Conservation (phyloP, 2,888 invertebrate genomes). For the Cordylochernes scorpioides region DNA sequence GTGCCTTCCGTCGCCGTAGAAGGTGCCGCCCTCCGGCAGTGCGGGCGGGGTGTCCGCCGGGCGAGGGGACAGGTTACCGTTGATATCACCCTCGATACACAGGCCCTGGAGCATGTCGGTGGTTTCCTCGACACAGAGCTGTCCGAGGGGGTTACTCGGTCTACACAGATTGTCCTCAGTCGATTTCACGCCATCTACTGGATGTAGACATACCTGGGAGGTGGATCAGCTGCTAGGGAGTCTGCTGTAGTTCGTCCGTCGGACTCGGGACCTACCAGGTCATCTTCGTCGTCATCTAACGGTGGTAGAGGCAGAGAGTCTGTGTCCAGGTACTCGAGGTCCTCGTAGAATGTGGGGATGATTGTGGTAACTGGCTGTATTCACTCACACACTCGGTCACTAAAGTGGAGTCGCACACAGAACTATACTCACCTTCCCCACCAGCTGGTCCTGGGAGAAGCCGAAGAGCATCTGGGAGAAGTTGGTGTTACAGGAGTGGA, state of each 20-base stretch:
- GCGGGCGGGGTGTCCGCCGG: too few relatives aligned
- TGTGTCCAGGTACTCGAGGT: slow-evolving; percentile 29
- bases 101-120: too few relatives aligned
- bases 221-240: slow-evolving; percentile 5
- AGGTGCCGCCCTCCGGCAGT: too few relatives aligned
- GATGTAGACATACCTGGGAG: too few relatives aligned
- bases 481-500: slow-evolving; percentile 38
- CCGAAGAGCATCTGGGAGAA: slow-evolving; percentile 38
- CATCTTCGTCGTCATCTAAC: slow-evolving; percentile 26
- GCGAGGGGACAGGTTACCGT: too few relatives aligned
- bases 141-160: background rate
- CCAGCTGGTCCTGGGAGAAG: slow-evolving; percentile 31
- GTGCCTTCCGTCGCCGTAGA: slow-evolving; percentile 21
- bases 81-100: too few relatives aligned
- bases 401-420: background rate
- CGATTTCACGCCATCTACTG: slow-evolving; percentile 3
- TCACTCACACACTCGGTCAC: slow-evolving; percentile 16
- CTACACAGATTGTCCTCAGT: background rate
- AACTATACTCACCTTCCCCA: slow-evolving; percentile 24
- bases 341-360: slow-evolving; percentile 35
- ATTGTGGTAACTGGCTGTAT: slow-evolving; percentile 23
- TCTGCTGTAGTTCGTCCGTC: slow-evolving; percentile 11
- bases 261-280: slow-evolving; percentile 20
- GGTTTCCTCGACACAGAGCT: too few relatives aligned
- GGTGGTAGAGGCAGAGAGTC: slow-evolving; percentile 29